A percentile compares a stretch with the other conserved stretches of the same genome.
Evolutionary conservation across 2,888 invertebrate genomes (phyloP).

Genomic region (Volucella inanis): DNA sequence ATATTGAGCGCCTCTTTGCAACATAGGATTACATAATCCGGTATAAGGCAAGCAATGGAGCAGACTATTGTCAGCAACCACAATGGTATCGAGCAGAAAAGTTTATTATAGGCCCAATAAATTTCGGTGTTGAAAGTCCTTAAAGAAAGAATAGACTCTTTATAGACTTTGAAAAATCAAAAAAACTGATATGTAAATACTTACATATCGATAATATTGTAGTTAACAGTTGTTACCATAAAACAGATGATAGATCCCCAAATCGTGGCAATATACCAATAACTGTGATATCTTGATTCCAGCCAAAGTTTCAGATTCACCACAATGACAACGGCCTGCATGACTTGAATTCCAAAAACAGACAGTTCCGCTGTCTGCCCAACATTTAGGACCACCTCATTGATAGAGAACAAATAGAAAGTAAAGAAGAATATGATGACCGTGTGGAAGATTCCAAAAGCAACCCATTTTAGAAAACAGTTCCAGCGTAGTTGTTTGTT

Average conservation of each 20-base stretch:
- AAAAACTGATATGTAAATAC: slow-evolving; percentile 76
- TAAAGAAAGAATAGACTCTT: slow-evolving; percentile 32
- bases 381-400: slow-evolving; percentile 84
- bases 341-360: slow-evolving; percentile 86
- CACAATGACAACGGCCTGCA: slow-evolving; percentile 85
- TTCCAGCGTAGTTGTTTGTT: slow-evolving; percentile 87
- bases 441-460: slow-evolving; percentile 87
- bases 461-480: slow-evolving; percentile 86
- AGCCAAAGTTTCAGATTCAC: slow-evolving; percentile 86
- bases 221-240: slow-evolving; percentile 84
- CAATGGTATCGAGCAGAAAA: slow-evolving; percentile 85
- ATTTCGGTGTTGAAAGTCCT: slow-evolving; percentile 84
- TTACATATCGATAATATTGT: slow-evolving; percentile 86
- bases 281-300: slow-evolving; percentile 86
- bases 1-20: slow-evolving; percentile 78
- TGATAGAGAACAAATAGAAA: slow-evolving; percentile 82
- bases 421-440: slow-evolving; percentile 86
- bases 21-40: slow-evolving; percentile 84
- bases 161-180: background rate
- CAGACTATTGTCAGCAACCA: slow-evolving; percentile 85
- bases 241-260: slow-evolving; percentile 85
- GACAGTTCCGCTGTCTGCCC: slow-evolving; percentile 84
- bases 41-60: slow-evolving; percentile 84
- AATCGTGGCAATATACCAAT: slow-evolving; percentile 84
- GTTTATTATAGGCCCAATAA: slow-evolving; percentile 85